A percentile compares a stretch with the other conserved stretches of the same genome.
These are phyloP conservation scores for Eurosta solidaginis DNA, from an alignment of 1,140 invertebrate genomes.

Conservation along the genomic window DNA sequence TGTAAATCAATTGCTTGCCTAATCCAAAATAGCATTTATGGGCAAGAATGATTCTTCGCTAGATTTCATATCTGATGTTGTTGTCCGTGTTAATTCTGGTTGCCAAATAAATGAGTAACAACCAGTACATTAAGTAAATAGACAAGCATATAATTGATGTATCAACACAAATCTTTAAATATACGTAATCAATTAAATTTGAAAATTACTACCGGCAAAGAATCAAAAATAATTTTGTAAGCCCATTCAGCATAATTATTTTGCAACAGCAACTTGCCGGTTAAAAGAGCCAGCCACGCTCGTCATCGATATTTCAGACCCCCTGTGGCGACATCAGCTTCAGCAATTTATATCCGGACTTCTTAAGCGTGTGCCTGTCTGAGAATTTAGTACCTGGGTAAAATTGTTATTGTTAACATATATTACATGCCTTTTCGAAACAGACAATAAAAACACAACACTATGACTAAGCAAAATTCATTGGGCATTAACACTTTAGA, in stretches of 20 bases:
- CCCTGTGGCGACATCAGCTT: background rate
- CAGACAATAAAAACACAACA: too few species aligned
- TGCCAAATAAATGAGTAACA: too few species aligned
- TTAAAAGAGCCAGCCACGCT: background rate
- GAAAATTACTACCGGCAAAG: background rate
- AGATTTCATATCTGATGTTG: too few species aligned
- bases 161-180: background rate
- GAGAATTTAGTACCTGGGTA: too few species aligned
- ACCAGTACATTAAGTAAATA: too few species aligned
- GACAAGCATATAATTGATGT: background rate
- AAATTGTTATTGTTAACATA: background rate
- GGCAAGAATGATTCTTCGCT: too few species aligned
- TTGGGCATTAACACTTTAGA: too few species aligned
- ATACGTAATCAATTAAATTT: background rate
- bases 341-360: slow-evolving; percentile 6
- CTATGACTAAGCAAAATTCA: too few species aligned
- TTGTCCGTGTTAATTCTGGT: too few species aligned
- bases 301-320: background rate
- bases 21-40: too few species aligned
- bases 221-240: background rate
- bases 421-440: background rate
- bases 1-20: too few species aligned
- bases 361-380: background rate
- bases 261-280: background rate
- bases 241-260: background rate